These are phyloP conservation scores for Cynoglossus semilaevis DNA, from an alignment of 2,113 vertebrate species.

Conservation along the genomic window DNA sequence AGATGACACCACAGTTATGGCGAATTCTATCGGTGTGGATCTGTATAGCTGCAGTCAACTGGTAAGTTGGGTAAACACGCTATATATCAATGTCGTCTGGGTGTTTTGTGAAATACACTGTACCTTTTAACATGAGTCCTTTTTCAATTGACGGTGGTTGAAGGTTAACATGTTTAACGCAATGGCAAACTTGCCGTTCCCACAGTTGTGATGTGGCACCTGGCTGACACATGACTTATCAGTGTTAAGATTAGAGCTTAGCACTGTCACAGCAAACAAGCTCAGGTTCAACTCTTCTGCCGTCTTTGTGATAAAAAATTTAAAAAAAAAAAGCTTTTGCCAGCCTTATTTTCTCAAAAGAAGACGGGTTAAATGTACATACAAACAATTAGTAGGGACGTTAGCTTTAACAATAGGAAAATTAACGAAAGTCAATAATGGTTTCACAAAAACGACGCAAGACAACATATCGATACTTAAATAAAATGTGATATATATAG, in stretches of 20 bases:
- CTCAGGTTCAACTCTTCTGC: no score
- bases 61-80: slow-evolving; percentile 55
- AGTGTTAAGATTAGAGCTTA: slow-evolving; percentile 9
- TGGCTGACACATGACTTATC: slow-evolving; percentile 47
- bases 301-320: no score
- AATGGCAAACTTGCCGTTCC: neutral
- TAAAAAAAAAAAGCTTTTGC: no score
- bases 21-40: slow-evolving; percentile 66
- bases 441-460: no score
- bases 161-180: neutral
- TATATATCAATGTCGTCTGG: accelerated
- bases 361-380: no score
- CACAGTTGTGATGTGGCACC: slow-evolving; percentile 66
- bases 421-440: no score
- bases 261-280: neutral
- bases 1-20: slow-evolving; percentile 62
- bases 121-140: neutral
- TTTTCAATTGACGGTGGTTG: neutral
- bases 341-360: no score
- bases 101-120: neutral
- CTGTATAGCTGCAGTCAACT: slow-evolving; percentile 45
- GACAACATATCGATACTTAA: no score
- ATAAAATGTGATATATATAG: no score
- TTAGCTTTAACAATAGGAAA: no score
- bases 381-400: no score